Evolutionary conservation across 1,140 invertebrate species (phyloP).

Genomic region (Stegodyphus mimosarum): DNA sequence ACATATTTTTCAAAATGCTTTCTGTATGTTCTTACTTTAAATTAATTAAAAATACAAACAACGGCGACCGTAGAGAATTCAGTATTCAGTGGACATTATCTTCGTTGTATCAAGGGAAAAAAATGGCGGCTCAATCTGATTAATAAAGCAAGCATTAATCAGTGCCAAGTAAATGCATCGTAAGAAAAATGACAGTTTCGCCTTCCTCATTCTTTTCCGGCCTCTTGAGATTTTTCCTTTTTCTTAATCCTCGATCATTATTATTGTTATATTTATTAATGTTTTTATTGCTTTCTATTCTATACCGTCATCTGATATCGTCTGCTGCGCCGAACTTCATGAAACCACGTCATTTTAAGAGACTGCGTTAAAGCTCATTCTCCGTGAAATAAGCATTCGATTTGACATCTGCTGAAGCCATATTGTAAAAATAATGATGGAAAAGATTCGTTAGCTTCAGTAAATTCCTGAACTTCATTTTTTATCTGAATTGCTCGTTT

Average conservation of each 20-base stretch:
- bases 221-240: neutral
- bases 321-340: constrained; percentile 3
- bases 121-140: constrained; percentile 17
- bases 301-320: constrained; percentile 20
- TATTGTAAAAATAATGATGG: constrained; percentile 17
- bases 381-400: neutral
- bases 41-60: too few species aligned
- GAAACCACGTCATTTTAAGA: neutral
- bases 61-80: too few species aligned
- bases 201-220: neutral
- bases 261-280: constrained; percentile 38
- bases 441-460: constrained; percentile 22
- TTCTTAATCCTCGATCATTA: neutral
- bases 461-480: neutral
- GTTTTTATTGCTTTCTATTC: constrained; percentile 22
- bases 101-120: neutral
- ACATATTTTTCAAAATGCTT: too few species aligned
- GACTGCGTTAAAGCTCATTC: neutral
- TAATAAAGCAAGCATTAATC: constrained; percentile 43
- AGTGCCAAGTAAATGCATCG: constrained; percentile 32
- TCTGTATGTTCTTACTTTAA: too few species aligned
- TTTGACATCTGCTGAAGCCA: neutral
- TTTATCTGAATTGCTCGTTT: neutral
- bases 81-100: too few species aligned
- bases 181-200: constrained; percentile 15